Evolutionary conservation across 2,888 invertebrate species (phyloP), one percentile per base, ranked within the genome.

Genomic region (Daptonema setosum): DNA sequence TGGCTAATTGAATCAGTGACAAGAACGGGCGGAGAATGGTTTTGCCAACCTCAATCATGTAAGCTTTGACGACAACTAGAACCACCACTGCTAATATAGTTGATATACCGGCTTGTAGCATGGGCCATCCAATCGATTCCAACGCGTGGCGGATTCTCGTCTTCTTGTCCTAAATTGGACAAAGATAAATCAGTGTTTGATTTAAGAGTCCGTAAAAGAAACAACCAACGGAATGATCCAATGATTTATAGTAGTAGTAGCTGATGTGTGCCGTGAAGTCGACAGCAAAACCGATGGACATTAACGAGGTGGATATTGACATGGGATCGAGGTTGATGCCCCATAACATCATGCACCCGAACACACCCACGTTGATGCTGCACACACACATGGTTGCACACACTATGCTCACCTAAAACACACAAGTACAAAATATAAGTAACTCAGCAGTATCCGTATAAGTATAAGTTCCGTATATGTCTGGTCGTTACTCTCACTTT

Each of bases 261-360:
- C 61, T 62, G 56, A 65, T 64, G 56, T 65, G 65, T 17, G 65
- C 64, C 29, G 62, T 60, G 51, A 65, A 64, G 56, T 65, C 65
- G 11, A 65, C 65, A 0, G 63, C 63, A 52, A 64, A 65, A 48
- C 65, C 65, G 54, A 65, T 64, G 5, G 63, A 61, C 65, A 65
- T 65, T 5, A 65, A 59, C 29, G 63, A 58, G 20, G 63, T 59
- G 11, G 65, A 62, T 57, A 61, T 62, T 2, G 62, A 62, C 26
- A 65, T 59, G 1, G 65, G 65, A 55, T 65, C 64, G 51, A 65
- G 60, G 1, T 63, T 62, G 24, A 65, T 63, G 22, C 60, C 61
- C 64, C 63, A 64, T 0, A 64, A 54, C 8, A 62, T 59, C 2
- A 65, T 58, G 53, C 62, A 62, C n/a, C 65, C 65, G 52, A 65